Evolutionary conservation across 2,797 vertebrate species (phyloP).

Genomic region (Pygocentrus nattereri): DNA sequence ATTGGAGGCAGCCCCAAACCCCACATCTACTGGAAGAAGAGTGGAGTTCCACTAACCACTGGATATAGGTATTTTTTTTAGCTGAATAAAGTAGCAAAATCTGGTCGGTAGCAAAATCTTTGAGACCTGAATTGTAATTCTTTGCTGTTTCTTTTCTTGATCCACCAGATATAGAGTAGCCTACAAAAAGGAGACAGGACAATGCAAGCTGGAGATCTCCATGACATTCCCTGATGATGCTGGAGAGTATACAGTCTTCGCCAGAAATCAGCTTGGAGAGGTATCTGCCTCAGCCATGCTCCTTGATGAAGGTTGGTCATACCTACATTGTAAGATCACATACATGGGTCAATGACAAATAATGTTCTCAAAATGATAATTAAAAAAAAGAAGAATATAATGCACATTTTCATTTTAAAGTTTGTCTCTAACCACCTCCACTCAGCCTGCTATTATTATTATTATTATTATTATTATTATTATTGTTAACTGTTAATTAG

Average conservation of each 20-base stretch:
- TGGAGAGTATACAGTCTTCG: conserved; percentile 92
- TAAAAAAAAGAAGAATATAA: too few relatives aligned
- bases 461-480: too few relatives aligned
- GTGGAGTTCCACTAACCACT: conserved; percentile 87
- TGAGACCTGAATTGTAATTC: conserved; percentile 81
- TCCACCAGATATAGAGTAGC: conserved; percentile 86
- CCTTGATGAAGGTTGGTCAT: conserved; percentile 90
- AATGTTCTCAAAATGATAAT: too few relatives aligned
- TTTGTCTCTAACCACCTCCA: too few relatives aligned
- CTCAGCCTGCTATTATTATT: too few relatives aligned
- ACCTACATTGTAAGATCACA: neutral
- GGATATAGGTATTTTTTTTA: conserved; percentile 89
- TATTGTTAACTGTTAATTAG: too few relatives aligned
- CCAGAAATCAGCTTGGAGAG: conserved; percentile 92
- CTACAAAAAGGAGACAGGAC: conserved; percentile 89
- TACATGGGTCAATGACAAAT: neutral
- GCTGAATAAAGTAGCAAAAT: too few relatives aligned
- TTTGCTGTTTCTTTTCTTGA: conserved; percentile 78
- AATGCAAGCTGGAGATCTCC: conserved; percentile 95
- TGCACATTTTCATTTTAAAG: too few relatives aligned
- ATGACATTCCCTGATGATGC: conserved; percentile 98
- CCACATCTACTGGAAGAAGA: conserved; percentile 95
- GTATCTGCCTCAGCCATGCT: conserved; percentile 87
- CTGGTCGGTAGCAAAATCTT: conserved; percentile 78
- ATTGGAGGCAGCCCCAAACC: conserved; percentile 91